Evolutionary conservation across 64 coral and sea anemone species (phyloP).

Genomic region (Pocillopora damicornis): DNA sequence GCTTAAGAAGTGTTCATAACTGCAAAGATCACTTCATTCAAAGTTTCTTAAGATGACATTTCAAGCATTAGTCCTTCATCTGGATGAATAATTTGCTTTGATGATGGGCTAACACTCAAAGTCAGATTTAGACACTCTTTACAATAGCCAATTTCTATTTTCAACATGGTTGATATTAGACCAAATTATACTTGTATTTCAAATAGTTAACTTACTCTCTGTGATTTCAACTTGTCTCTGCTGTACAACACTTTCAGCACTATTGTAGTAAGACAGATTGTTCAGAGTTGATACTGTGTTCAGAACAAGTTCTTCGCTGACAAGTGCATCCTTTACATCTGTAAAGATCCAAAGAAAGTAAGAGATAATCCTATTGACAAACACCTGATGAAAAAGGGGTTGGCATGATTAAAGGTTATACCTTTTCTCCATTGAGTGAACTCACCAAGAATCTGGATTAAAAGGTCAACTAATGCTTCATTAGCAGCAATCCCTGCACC

Average conservation of each 20-base stretch:
- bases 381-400: background rate
- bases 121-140: no score
- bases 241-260: conserved; percentile 51
- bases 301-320: conserved; percentile 85
- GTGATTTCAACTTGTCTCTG: conserved; percentile 73
- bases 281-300: conserved; percentile 95
- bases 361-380: no score
- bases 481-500: conserved; percentile 69
- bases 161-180: no score
- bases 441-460: conserved; percentile 80
- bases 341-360: background rate
- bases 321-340: conserved; percentile 68
- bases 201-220: conserved; percentile 64
- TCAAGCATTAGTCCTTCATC: no score
- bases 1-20: no score
- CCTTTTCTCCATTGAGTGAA: background rate
- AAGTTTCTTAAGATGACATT: no score
- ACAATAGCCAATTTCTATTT: no score
- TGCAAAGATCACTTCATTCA: no score
- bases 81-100: no score
- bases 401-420: background rate
- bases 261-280: conserved; percentile 89
- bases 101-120: no score
- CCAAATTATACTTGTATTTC: no score
- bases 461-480: conserved; percentile 63